Percentiles rank a stretch among this genome's conserved stretches.
Conservation (phyloP, 2,797 vertebrate genomes). For the Rhynchotus rufescens region DNA sequence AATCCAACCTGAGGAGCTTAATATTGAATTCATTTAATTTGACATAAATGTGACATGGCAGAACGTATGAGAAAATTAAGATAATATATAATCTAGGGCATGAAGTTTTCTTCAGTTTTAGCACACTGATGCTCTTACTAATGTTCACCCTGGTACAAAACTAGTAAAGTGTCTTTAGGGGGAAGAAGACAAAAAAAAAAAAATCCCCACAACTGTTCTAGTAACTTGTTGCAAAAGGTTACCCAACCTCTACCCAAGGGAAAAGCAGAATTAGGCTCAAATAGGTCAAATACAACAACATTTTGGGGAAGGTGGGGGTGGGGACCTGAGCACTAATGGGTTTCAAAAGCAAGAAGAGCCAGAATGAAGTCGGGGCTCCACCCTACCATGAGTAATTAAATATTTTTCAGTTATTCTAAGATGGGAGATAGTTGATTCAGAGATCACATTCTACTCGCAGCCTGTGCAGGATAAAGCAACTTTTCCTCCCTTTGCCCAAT, state of each 20-base stretch:
- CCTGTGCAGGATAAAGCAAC: neutral
- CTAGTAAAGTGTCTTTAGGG: neutral
- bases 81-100: neutral
- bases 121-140: neutral
- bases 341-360: neutral
- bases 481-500: neutral
- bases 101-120: neutral
- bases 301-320: rapidly evolving
- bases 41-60: neutral
- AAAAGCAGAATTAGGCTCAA: neutral
- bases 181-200: neutral
- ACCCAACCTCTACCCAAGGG: neutral
- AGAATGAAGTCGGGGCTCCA: neutral
- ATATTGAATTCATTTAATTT: neutral
- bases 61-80: neutral
- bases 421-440: neutral
- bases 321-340: neutral
- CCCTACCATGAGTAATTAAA: constrained; percentile 31
- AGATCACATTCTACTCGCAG: neutral
- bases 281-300: neutral
- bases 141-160: neutral
- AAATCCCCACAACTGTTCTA: neutral
- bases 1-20: neutral
- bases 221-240: neutral
- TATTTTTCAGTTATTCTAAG: constrained; percentile 41